phyloP scores from a whole-genome alignment of 64 coral and sea anemone species.

The Trachythela sp. region DNA sequence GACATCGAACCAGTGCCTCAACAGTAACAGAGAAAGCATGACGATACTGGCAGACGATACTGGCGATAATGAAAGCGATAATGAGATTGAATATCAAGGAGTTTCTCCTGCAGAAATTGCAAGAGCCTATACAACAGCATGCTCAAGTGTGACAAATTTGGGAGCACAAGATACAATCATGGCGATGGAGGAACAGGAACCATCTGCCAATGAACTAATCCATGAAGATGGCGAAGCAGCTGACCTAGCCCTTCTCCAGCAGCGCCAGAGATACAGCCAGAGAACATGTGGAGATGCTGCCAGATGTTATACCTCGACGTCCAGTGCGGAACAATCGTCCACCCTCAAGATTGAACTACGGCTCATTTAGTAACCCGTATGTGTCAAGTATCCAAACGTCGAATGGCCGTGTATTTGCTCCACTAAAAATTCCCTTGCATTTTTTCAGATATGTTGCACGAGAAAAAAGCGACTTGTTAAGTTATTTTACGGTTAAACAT shows the following conservation, averaged over 20 bases:
- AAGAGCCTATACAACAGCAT: neutral
- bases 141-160: no score
- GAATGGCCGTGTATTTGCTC: neutral
- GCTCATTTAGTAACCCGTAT: neutral
- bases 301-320: neutral
- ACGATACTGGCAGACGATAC: neutral
- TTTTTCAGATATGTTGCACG: neutral
- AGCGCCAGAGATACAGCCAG: neutral
- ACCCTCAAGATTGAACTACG: neutral
- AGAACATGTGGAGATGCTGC: neutral
- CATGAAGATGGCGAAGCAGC: neutral
- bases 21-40: neutral
- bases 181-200: neutral
- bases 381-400: neutral
- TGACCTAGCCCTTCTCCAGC: neutral
- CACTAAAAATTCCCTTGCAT: neutral
- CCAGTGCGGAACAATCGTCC: neutral
- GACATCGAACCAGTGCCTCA: neutral
- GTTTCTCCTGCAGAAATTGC: neutral
- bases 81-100: neutral
- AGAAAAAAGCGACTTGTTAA: neutral
- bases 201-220: neutral
- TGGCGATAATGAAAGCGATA: neutral
- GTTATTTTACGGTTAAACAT: neutral
- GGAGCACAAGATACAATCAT: neutral